A percentile compares a stretch with the other conserved stretches of the same genome.
Conservation (phyloP, 2,113 vertebrate genomes). For the Leptosomus discolor region DNA sequence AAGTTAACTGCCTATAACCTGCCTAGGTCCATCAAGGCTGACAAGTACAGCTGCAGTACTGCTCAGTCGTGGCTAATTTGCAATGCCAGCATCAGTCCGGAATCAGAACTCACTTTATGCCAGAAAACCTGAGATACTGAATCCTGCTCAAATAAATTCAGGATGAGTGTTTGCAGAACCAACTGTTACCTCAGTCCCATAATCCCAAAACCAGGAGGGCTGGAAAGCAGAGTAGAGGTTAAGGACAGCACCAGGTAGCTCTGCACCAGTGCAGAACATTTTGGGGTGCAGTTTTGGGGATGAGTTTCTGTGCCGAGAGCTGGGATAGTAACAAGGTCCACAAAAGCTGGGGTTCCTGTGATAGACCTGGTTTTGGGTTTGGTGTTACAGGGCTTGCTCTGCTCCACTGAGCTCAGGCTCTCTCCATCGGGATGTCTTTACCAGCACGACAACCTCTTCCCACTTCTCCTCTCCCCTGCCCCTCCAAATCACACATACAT, state of each 20-base stretch:
- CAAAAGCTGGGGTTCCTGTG: background rate
- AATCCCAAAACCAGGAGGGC: background rate
- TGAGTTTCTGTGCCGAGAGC: background rate
- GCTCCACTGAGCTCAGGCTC: background rate
- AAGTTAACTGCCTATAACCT: background rate
- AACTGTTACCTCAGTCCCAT: background rate
- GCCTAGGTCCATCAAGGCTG: background rate
- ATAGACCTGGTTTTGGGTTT: background rate
- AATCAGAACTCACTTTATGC: background rate
- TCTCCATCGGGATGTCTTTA: background rate
- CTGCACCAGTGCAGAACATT: background rate
- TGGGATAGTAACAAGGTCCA: background rate
- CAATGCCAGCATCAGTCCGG: background rate
- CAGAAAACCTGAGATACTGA: background rate
- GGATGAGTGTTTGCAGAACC: background rate
- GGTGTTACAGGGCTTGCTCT: background rate
- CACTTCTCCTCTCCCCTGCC: background rate
- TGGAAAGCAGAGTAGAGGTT: background rate
- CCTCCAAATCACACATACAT: background rate
- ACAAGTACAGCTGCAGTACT: background rate
- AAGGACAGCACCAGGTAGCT: background rate
- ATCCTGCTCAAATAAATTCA: background rate
- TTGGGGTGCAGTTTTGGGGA: background rate
- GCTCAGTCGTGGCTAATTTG: background rate
- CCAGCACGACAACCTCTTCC: background rate